Percentiles rank a stretch among this genome's conserved stretches.
Conservation (phyloP, 2,888 invertebrate species). For the Hymenopus coronatus region DNA sequence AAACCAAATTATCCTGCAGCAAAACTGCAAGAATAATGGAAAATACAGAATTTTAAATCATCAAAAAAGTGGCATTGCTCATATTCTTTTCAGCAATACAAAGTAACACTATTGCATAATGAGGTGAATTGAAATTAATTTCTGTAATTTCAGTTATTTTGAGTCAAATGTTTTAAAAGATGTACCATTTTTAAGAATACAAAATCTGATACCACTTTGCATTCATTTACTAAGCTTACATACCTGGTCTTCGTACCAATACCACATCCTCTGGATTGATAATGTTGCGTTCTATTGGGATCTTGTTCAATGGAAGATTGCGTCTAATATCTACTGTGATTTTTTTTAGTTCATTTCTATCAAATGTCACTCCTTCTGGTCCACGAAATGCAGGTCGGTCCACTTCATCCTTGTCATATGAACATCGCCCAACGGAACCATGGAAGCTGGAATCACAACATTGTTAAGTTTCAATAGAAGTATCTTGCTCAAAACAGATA, state of each 20-base stretch:
- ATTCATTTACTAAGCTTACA: not conserved
- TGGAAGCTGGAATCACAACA: conserved; percentile 1
- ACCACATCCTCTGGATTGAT: conserved; percentile 33
- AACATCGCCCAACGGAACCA: conserved; percentile 6
- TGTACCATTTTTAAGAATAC: too few relatives aligned
- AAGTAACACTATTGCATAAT: too few relatives aligned
- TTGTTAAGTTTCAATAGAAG: not conserved
- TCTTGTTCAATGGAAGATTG: conserved; percentile 18
- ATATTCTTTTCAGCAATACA: too few relatives aligned
- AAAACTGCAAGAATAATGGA: too few relatives aligned
- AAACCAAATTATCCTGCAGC: too few relatives aligned
- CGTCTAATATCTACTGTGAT: conserved; percentile 31
- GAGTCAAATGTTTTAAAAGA: too few relatives aligned
- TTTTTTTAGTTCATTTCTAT: conserved; percentile 32
- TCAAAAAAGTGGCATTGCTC: too few relatives aligned
- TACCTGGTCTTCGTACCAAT: conserved; percentile 35
- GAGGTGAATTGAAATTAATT: too few relatives aligned
- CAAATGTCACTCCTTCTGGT: conserved; percentile 31
- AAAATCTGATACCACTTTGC: too few relatives aligned
- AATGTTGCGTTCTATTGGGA: conserved; percentile 26
- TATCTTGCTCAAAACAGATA: too few relatives aligned
- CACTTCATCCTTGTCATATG: conserved; percentile 6
- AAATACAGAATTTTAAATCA: too few relatives aligned
- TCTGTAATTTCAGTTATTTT: too few relatives aligned
- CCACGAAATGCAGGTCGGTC: conserved; percentile 30